Base-by-base conservation (phyloP, 2,888 invertebrate species). In the Pseudococcus viburni region DNA sequence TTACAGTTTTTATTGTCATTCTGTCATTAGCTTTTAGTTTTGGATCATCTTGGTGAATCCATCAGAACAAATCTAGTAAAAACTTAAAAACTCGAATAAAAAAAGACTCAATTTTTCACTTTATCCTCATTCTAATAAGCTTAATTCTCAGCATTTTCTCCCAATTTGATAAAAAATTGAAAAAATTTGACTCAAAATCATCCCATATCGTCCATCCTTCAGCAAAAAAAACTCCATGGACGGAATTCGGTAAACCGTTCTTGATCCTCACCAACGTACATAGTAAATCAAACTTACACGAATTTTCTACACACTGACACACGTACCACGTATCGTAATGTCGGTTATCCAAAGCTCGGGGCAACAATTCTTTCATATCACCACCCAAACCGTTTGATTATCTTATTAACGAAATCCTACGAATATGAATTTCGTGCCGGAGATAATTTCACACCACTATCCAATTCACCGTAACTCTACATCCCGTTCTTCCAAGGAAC, bases 351-450 rank as follows among this genome's bases (percentile, higher is more conserved):
- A 0, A 15, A 15, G 33, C 73, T 17, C 33, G 39, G 17, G 22
- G 64, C 64, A 9, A 22, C 4, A 19, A 64, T 33, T 33, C 73
- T 73, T 73, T 17, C 73, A 73, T 33, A 33, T 15, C 33, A 73
- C 80, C 19, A 83, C 80, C 46, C 80, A 83, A 46, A 46, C 46
- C n/a, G 11, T 46, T 83, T 12, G 42, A 83, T 83, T 83, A 83
- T 83, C 80, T 83, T 46, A 83, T 83, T 83, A 83, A 42, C 46
- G 80, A 83, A 83, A 73, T 73, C 73, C 73, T 33, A 73, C 73
- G 73, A 73, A 73, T 73, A 73, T 64, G 64, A 64, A 64, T 64
- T 33, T 73, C 73, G 33, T 73, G 17, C 73, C 33, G 33, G 17
- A 39, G 73, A 33, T 73, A 73, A 73, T 73, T 73, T 73, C 73